Conservation (phyloP, 2,888 invertebrate genomes). For the Ypsolopha scabrella region DNA sequence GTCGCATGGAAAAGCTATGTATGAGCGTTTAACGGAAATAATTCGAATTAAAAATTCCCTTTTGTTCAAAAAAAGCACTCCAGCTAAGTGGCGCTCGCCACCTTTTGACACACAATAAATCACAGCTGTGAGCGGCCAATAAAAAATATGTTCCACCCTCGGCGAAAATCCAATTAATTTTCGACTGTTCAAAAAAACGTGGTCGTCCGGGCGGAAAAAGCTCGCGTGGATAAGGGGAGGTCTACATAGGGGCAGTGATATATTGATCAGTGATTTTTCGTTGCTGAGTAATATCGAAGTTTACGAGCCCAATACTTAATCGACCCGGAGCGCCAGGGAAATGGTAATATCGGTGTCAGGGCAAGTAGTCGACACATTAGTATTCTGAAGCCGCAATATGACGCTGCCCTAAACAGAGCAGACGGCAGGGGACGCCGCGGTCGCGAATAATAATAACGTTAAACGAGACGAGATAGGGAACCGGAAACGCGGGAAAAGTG, state of each 20-base stretch:
- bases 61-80: constrained; percentile 49
- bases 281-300: no score
- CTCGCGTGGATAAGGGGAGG: constrained; percentile 24
- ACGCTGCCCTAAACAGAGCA: constrained; percentile 16
- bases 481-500: constrained; percentile 52
- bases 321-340: no score
- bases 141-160: constrained; percentile 70
- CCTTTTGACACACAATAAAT: constrained; percentile 70
- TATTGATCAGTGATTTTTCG: not conserved
- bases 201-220: constrained; percentile 58
- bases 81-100: constrained; percentile 66
- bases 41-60: constrained; percentile 40
- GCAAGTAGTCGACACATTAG: not conserved
- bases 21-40: constrained; percentile 15
- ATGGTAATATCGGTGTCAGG: not conserved
- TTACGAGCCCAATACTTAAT: no score
- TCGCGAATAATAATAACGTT: constrained; percentile 56
- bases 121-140: constrained; percentile 65
- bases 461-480: constrained; percentile 54
- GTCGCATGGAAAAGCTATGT: not conserved
- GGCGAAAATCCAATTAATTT: constrained; percentile 70
- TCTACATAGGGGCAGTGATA: constrained; percentile 10
- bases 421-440: constrained; percentile 11
- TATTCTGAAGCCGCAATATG: not conserved
- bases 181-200: constrained; percentile 63